Evolutionary conservation across 2,797 vertebrate species (phyloP), one percentile per base, ranked within the genome.

Genomic region (Agapornis canus): DNA sequence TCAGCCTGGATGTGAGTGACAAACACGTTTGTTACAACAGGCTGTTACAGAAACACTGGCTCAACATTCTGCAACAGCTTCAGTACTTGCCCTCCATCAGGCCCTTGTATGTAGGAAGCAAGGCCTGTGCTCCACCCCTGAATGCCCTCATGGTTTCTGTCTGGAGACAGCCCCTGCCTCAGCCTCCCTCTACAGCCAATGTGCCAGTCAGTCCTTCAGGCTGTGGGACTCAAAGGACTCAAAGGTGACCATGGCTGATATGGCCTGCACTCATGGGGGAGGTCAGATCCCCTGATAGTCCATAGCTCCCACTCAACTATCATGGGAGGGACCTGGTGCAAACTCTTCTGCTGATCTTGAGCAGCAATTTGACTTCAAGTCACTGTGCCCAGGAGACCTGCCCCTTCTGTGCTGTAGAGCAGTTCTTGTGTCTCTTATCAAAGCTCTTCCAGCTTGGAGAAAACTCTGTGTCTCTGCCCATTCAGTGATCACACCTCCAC

Each of bases 381-480:
- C 32, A 21, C 31, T 14, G 17, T 61, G 13, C 35, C 32, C 65
- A 48, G 63, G 49, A 82, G 51, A 52, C 31, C 7, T 15, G 26
- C 22, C 37, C 26, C 45, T 68, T 52, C 69, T 57, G 5, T 12
- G 29, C 19, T 6, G 21, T 1, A 35, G 65, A 59, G 57, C 35
- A 57, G 42, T 16, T 76, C n/a, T 11, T 7, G 11, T 0, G 8
- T 16, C 16, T 70, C 51, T 71, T 39, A 54, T 6, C 42, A 69
- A 83, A 52, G 39, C 4, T 66, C 51, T 73, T 79, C 13, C n/a
- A 75, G 31, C 48, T 29, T 31, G 31, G 17, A 73, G 25, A 80
- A 82, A 66, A 68, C 0, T 0, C 23, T 40, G 10, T 13, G 17
- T 49, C 39, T 42, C 15, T n/a, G 32, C 4, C 1, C n/a, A 37